Evolutionary conservation across 2,888 invertebrate genomes (phyloP).

Genomic region (Margaritifera margaritifera): DNA sequence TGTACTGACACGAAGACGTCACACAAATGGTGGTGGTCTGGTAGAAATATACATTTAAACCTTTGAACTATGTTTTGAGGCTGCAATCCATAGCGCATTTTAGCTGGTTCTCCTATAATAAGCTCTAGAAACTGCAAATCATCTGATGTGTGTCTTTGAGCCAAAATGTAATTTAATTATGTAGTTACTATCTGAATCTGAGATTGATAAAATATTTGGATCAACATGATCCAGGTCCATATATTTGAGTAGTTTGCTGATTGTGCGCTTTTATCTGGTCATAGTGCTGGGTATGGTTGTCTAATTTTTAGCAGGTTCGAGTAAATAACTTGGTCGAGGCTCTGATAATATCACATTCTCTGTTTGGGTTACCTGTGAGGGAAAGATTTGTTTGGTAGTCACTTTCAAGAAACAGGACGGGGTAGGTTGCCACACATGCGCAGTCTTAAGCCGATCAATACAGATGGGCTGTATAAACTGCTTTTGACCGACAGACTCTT

Average conservation of each 20-base stretch:
- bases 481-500: conserved; percentile 11
- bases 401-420: conserved; percentile 20
- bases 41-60: too few relatives aligned
- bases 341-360: too few relatives aligned
- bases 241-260: too few relatives aligned
- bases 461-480: conserved; percentile 22
- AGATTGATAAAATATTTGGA: too few relatives aligned
- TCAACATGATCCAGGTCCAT: too few relatives aligned
- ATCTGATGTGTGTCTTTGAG: conserved; percentile 20
- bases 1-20: too few relatives aligned
- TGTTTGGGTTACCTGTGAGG: background rate
- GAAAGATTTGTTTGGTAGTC: background rate
- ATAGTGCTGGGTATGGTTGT: too few relatives aligned
- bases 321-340: too few relatives aligned
- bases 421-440: conserved; percentile 27
- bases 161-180: conserved; percentile 24
- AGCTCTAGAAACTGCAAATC: conserved; percentile 26
- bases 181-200: too few relatives aligned
- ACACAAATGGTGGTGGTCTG: too few relatives aligned
- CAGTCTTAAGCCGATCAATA: conserved; percentile 31
- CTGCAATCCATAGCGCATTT: conserved; percentile 21
- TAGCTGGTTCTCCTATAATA: conserved; percentile 27
- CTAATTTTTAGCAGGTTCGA: too few relatives aligned
- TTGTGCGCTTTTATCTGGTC: too few relatives aligned
- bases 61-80: conserved; percentile 2